Evolutionary conservation across 1,140 invertebrate genomes (phyloP), one percentile per base, ranked within the genome.

Genomic region (Ladona fulva): DNA sequence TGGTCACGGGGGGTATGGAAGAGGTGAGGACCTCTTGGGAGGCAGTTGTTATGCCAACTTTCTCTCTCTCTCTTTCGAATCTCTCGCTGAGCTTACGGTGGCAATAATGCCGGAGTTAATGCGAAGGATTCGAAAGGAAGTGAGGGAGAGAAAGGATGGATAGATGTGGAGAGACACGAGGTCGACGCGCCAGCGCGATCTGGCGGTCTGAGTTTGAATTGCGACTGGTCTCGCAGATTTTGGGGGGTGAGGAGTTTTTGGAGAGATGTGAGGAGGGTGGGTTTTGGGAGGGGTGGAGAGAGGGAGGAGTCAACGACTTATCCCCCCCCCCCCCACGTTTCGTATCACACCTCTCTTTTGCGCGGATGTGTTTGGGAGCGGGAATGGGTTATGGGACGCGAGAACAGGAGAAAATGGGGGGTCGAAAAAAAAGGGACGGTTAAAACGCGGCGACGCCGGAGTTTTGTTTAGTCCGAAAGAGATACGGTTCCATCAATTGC

Each of bases 51-150:
- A 22, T 16, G 52, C n/a, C 52, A 66, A 66, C 52, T 66, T 22
- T 22, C 52, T 66, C 29, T 66, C 52, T 12, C n/a, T 52, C 44
- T 19, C 44, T 52, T 19, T 1, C 52, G 16, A 16, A 5, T 16
- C 52, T 22, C 52, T 22, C 52, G 52, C 52, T 12, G 52, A 52
- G 44, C 44, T 52, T 52, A 52, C 19, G 44, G 44, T 19, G 44
- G 44, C 44, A 52, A 66, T 66, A 66, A 66, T 66, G 52, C 52
- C n/a, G 52, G 52, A 66, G 52, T 16, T 66, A 66, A 66, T 66
- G 52, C n/a, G 52, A 22, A 66, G 52, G n/a, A 22, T 22, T 37
- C 8, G 52, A 16, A 16, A 22, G 14, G 52, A 22, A 66, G 52
- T 5, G 12, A 52, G 44, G 44, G 19, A 19, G 44, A 52, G 44